phyloP scores from a whole-genome alignment of 2,888 invertebrate genomes.

The Hanleya hanleyi region DNA sequence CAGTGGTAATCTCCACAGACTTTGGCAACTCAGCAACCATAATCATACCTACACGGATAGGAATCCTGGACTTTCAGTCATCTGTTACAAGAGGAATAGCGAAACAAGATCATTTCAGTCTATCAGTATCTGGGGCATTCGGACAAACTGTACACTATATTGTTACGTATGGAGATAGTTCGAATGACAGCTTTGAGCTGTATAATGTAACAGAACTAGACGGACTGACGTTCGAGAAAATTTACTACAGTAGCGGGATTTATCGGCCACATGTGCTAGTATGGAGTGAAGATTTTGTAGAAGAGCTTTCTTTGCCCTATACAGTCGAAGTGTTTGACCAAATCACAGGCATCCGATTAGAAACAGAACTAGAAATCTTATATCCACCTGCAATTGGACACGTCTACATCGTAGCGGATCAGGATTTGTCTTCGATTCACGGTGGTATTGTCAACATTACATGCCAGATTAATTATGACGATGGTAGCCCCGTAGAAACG shows the following conservation, averaged over 20 bases:
- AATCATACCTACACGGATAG: not conserved
- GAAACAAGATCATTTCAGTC: not conserved
- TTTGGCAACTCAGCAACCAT: not conserved
- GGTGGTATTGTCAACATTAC: not conserved
- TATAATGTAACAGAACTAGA: not conserved
- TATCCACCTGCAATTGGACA: not conserved
- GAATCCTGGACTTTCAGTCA: not conserved
- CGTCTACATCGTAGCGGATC: not conserved
- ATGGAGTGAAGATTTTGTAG: too few relatives aligned
- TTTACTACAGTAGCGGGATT: not conserved
- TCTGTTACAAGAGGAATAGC: not conserved
- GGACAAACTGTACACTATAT: not conserved
- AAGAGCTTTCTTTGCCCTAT: too few relatives aligned
- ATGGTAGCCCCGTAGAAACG: not conserved
- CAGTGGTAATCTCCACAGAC: not conserved
- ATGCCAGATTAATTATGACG: not conserved
- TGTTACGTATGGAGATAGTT: not conserved
- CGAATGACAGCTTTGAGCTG: not conserved
- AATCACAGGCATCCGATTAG: too few relatives aligned
- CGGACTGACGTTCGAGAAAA: not conserved
- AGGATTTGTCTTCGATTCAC: not conserved
- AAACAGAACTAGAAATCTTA: too few relatives aligned
- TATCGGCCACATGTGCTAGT: not conserved
- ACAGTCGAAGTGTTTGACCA: too few relatives aligned
- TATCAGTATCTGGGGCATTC: not conserved